A percentile compares a stretch with the other conserved stretches of the same genome.
Evolutionary conservation across 2,888 invertebrate species (phyloP).

Genomic region (Andrena dorsata): DNA sequence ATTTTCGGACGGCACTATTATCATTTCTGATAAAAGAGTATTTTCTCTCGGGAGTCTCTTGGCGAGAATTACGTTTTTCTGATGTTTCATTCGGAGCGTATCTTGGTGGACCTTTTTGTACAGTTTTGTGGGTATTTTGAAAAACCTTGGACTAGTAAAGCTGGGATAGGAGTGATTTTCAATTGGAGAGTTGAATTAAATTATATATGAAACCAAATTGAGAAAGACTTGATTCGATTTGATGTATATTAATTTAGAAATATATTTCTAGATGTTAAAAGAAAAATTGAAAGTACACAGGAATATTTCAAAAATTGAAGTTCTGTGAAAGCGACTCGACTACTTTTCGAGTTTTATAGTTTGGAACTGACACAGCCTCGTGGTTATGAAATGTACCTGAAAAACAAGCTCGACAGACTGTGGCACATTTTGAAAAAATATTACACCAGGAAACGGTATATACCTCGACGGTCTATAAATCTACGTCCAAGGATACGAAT

Average conservation of each 20-base stretch:
- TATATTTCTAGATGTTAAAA: too few relatives aligned
- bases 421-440: conserved; percentile 4
- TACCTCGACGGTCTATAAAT: conserved; percentile 13
- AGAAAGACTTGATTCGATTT: too few relatives aligned
- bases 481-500: conserved; percentile 8
- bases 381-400: conserved; percentile 6
- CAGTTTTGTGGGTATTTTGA: too few relatives aligned
- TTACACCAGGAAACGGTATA: conserved; percentile 1
- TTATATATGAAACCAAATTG: too few relatives aligned
- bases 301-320: not conserved
- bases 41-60: not conserved
- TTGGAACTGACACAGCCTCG: not conserved
- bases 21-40: not conserved
- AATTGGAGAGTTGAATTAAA: too few relatives aligned
- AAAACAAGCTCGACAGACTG: conserved; percentile 4
- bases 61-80: too few relatives aligned
- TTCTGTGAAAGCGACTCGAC: not conserved
- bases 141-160: too few relatives aligned
- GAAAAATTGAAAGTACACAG: not conserved
- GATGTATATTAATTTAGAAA: too few relatives aligned
- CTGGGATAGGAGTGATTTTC: too few relatives aligned
- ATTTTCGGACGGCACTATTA: not conserved
- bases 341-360: not conserved
- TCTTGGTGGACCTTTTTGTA: too few relatives aligned
- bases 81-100: too few relatives aligned